phyloP scores from a whole-genome alignment of 1,140 invertebrate species.

The Psix sp. region DNA sequence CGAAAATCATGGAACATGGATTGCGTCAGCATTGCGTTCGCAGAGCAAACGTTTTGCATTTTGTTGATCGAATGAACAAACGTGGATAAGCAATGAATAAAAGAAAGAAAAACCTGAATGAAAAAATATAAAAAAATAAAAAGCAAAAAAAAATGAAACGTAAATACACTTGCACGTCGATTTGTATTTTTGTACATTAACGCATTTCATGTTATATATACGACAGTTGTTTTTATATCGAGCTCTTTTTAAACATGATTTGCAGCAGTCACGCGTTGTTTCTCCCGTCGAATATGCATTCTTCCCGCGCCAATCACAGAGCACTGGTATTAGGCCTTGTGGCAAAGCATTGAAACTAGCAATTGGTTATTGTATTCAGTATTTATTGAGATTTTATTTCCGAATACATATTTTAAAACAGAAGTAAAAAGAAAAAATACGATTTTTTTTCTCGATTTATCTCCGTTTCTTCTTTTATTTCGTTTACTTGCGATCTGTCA shows the following conservation, averaged over 20 bases:
- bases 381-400: slow-evolving; percentile 65
- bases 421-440: slow-evolving; percentile 53
- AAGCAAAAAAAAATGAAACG: too few relatives aligned
- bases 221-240: slow-evolving; percentile 56
- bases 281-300: slow-evolving; percentile 40
- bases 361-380: slow-evolving; percentile 65
- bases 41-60: too few relatives aligned
- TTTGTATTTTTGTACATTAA: slow-evolving; percentile 63
- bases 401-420: slow-evolving; percentile 62
- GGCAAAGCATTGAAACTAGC: slow-evolving; percentile 58
- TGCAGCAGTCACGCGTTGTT: slow-evolving; percentile 47
- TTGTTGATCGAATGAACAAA: slow-evolving; percentile 40
- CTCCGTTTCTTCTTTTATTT: slow-evolving; percentile 25
- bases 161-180: slow-evolving; percentile 53
- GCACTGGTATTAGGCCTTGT: slow-evolving; percentile 63
- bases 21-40: slow-evolving; percentile 16
- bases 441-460: slow-evolving; percentile 45
- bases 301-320: slow-evolving; percentile 54
- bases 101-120: slow-evolving; percentile 23
- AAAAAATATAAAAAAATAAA: slow-evolving; percentile 25
- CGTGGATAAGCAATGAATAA: slow-evolving; percentile 28
- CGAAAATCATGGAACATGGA: slow-evolving; percentile 7
- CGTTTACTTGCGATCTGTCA: too few relatives aligned
- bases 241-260: slow-evolving; percentile 52
- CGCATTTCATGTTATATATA: slow-evolving; percentile 57